Evolutionary conservation across 2,888 invertebrate species (phyloP).

Genomic region (Gerosis bhagava): DNA sequence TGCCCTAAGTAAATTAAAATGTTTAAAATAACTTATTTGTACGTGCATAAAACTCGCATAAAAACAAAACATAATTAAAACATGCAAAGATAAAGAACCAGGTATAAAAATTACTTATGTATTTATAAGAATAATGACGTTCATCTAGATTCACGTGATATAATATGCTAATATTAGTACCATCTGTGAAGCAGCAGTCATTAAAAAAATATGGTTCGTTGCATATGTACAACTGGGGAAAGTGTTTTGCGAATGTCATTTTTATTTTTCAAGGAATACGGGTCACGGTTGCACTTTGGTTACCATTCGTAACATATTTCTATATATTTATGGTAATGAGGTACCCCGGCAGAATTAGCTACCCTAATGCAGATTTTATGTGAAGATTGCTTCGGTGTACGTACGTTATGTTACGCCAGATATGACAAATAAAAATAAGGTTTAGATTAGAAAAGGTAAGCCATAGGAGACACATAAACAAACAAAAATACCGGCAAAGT

Average conservation of each 20-base stretch:
- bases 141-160: conserved; percentile 7
- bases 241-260: conserved; percentile 7
- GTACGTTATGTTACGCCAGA: too few relatives aligned
- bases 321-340: conserved; percentile 22
- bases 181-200: conserved; percentile 10
- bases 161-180: conserved; percentile 8
- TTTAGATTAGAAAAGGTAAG: neutral
- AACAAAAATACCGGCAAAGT: too few relatives aligned
- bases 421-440: neutral
- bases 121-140: too few relatives aligned
- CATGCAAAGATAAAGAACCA: too few relatives aligned
- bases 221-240: neutral
- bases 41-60: too few relatives aligned
- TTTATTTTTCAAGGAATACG: conserved; percentile 5
- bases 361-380: conserved; percentile 18
- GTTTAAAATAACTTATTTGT: too few relatives aligned
- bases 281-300: too few relatives aligned
- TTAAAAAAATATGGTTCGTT: conserved; percentile 19
- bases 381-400: conserved; percentile 12
- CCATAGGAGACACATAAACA: too few relatives aligned
- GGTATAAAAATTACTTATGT: too few relatives aligned
- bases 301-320: too few relatives aligned
- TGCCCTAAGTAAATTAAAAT: too few relatives aligned
- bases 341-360: conserved; percentile 12
- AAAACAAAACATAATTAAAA: too few relatives aligned